phyloP scores from a whole-genome alignment of 1,140 invertebrate species.

The Pollicipes pollicipes region DNA sequence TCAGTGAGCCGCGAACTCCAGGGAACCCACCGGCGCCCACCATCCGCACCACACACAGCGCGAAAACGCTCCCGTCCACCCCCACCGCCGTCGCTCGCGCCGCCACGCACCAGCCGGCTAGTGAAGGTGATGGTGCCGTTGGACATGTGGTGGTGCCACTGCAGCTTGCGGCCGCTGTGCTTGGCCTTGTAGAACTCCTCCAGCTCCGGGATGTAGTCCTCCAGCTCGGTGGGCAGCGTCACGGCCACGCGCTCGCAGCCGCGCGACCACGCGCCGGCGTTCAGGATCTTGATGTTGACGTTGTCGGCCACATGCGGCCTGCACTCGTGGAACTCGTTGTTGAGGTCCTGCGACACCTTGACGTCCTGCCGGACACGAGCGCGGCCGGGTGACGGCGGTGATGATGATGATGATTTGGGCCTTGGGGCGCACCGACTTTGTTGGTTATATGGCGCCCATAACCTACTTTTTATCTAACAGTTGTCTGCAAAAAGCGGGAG shows the following conservation, averaged over 20 bases:
- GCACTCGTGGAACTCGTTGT: constrained; percentile 69
- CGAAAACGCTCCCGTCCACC: too few relatives aligned
- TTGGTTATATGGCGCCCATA: too few relatives aligned
- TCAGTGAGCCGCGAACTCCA: too few relatives aligned
- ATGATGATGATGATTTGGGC: too few relatives aligned
- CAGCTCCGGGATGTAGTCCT: constrained; percentile 95
- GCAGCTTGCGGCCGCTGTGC: constrained; percentile 91
- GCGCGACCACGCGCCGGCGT: constrained; percentile 93
- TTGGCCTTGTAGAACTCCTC: constrained; percentile 91
- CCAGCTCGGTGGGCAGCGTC: constrained; percentile 85
- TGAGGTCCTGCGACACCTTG: constrained; percentile 96
- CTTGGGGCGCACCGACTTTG: too few relatives aligned
- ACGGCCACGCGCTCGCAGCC: constrained; percentile 86
- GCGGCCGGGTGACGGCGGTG: too few relatives aligned
- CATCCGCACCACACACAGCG: too few relatives aligned
- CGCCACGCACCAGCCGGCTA: constrained; percentile 6
- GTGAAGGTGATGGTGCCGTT: constrained; percentile 60
- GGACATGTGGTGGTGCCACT: constrained; percentile 99
- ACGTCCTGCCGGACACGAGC: constrained; percentile 73
- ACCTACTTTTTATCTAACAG: too few relatives aligned
- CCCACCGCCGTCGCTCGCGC: too few relatives aligned
- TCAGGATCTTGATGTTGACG: constrained; percentile 66
- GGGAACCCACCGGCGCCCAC: too few relatives aligned
- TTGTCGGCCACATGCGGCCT: constrained; percentile 27
- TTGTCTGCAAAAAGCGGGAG: too few relatives aligned